These are phyloP conservation scores for Choristoneura rosaceana DNA, from an alignment of 2,888 invertebrate genomes.

Conservation along the genomic window DNA sequence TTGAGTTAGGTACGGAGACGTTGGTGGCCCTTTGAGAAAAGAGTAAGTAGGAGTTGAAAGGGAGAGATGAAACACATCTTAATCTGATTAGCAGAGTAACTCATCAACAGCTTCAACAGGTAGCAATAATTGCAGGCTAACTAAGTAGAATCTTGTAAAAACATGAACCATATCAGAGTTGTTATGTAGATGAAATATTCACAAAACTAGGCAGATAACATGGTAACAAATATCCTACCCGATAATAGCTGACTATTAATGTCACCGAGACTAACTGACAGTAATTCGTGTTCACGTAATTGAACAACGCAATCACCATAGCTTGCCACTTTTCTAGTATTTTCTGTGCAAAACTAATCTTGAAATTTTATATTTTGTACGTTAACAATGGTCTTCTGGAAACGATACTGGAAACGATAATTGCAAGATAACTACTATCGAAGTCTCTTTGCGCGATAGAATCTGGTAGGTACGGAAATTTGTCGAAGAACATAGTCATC, in stretches of 20 bases:
- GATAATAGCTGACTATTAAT: slow-evolving; percentile 26
- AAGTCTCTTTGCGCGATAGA: neutral
- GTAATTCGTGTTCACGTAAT: slow-evolving; percentile 25
- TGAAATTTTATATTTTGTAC: neutral
- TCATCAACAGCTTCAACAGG: too few species aligned
- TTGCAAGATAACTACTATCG: neutral
- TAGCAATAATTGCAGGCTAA: too few species aligned
- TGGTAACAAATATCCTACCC: neutral
- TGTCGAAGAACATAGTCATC: too few species aligned
- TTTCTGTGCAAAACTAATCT: neutral
- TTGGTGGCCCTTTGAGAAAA: too few species aligned
- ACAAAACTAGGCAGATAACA: neutral
- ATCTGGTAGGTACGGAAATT: neutral
- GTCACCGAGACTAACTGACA: slow-evolving; percentile 35
- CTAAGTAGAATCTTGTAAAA: too few species aligned
- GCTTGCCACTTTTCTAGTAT: neutral
- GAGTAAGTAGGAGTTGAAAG: too few species aligned
- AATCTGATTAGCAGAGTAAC: too few species aligned
- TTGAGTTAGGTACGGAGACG: too few species aligned
- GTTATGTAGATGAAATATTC: slow-evolving; percentile 1
- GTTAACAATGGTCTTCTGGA: too few species aligned
- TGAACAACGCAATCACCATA: slow-evolving; percentile 23
- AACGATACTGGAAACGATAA: too few species aligned
- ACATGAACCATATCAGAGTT: too few species aligned
- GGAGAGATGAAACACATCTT: too few species aligned